Conservation (phyloP, 1,140 invertebrate species). For the Hesperophylax magnus region DNA sequence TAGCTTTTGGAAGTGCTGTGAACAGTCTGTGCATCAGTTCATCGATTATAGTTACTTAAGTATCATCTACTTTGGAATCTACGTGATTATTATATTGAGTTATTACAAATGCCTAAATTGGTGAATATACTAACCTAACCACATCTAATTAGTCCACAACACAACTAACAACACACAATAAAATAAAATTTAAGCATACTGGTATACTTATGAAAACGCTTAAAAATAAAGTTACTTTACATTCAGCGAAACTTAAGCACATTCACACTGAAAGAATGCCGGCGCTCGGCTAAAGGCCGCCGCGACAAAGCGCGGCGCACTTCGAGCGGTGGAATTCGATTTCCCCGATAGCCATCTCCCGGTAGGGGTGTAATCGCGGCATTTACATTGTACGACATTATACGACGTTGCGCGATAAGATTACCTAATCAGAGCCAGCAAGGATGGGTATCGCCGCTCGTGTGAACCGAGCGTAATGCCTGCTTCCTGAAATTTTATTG, state of each 20-base stretch:
- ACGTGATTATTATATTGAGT: too few species aligned
- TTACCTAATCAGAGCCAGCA: constrained; percentile 18
- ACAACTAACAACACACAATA: too few species aligned
- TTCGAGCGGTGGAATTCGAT: constrained; percentile 42
- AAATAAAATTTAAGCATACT: too few species aligned
- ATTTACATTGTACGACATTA: constrained; percentile 49
- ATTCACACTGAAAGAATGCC: neutral
- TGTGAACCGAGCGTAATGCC: neutral
- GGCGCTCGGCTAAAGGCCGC: neutral
- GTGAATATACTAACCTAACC: too few species aligned
- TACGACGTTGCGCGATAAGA: constrained; percentile 45
- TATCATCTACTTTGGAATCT: too few species aligned
- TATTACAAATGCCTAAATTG: too few species aligned
- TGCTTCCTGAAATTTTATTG: neutral
- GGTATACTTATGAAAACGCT: too few species aligned
- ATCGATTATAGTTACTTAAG: too few species aligned
- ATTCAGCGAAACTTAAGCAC: too few species aligned
- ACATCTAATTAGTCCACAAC: too few species aligned
- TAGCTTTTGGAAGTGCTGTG: constrained; percentile 89
- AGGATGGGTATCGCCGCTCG: constrained; percentile 21
- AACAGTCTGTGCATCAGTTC: constrained; percentile 93
- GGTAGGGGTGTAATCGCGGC: constrained; percentile 51
- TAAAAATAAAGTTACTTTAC: too few species aligned
- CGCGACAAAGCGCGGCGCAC: neutral
- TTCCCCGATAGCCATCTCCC: constrained; percentile 52